Evolutionary conservation across 2,888 invertebrate species (phyloP).

Genomic region (Panopea generosa): DNA sequence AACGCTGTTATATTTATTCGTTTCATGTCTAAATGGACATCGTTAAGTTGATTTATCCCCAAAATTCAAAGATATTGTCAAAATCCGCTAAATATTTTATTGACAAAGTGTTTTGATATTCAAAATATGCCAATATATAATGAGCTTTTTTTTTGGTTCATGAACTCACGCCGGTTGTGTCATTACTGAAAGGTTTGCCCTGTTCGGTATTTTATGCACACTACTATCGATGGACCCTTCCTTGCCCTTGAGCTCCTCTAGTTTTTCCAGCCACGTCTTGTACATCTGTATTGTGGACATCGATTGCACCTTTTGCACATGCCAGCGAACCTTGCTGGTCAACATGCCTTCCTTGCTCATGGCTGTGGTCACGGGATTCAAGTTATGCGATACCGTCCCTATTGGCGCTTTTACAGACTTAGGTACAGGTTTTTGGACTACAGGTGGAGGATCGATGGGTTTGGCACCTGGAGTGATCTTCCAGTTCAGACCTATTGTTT

Average conservation of each 20-base stretch:
- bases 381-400: slow-evolving; percentile 47
- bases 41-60: too few species aligned
- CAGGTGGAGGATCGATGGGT: background rate
- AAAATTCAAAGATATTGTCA: too few species aligned
- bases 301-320: slow-evolving; percentile 53
- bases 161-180: slow-evolving; percentile 20
- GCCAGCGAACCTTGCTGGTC: slow-evolving; percentile 62
- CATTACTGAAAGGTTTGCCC: slow-evolving; percentile 29
- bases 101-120: too few species aligned
- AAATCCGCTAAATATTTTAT: too few species aligned
- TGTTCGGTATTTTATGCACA: slow-evolving; percentile 18
- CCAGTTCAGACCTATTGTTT: slow-evolving; percentile 68
- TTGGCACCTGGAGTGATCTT: slow-evolving; percentile 41
- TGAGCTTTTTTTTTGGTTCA: too few species aligned
- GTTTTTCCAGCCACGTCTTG: slow-evolving; percentile 65
- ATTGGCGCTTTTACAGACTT: background rate
- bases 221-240: background rate
- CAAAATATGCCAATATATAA: too few species aligned
- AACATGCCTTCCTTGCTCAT: slow-evolving; percentile 62
- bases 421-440: slow-evolving; percentile 9
- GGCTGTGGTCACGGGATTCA: slow-evolving; percentile 67
- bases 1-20: too few species aligned
- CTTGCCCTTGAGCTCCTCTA: slow-evolving; percentile 58
- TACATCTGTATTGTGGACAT: slow-evolving; percentile 57
- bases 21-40: too few species aligned